Percentiles rank a stretch among this genome's conserved stretches.
Evolutionary conservation across 1,140 invertebrate species (phyloP).

Genomic region (Araneus ventricosus): DNA sequence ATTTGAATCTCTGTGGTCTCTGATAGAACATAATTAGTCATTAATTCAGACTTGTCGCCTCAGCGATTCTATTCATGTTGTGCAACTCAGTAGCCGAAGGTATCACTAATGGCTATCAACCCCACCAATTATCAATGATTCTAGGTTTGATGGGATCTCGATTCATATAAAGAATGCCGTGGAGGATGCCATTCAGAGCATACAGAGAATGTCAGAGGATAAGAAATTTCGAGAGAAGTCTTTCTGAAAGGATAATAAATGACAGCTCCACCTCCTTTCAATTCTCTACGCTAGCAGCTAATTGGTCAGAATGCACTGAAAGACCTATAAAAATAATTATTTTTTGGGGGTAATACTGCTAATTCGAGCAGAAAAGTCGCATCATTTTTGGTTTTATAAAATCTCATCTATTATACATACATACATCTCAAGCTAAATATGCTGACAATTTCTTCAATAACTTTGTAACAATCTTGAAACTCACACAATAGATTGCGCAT

Average conservation of each 20-base stretch:
- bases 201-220: neutral
- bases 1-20: neutral
- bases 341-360: too few relatives aligned
- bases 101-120: slow-evolving; percentile 1
- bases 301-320: too few relatives aligned
- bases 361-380: too few relatives aligned
- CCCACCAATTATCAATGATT: neutral
- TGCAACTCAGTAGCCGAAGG: neutral
- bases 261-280: too few relatives aligned
- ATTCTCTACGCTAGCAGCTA: too few relatives aligned
- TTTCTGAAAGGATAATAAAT: too few relatives aligned
- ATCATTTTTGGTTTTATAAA: too few relatives aligned
- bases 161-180: neutral
- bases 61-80: neutral
- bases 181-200: neutral
- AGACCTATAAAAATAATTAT: too few relatives aligned
- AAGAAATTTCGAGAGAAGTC: neutral
- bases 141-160: neutral
- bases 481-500: too few relatives aligned
- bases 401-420: neutral
- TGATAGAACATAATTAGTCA: neutral
- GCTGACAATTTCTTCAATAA: too few relatives aligned
- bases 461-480: too few relatives aligned
- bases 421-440: too few relatives aligned
- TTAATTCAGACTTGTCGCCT: neutral